These are phyloP conservation scores for Tringa solitaria DNA, from an alignment of 2,113 vertebrate species.

Conservation along the genomic window DNA sequence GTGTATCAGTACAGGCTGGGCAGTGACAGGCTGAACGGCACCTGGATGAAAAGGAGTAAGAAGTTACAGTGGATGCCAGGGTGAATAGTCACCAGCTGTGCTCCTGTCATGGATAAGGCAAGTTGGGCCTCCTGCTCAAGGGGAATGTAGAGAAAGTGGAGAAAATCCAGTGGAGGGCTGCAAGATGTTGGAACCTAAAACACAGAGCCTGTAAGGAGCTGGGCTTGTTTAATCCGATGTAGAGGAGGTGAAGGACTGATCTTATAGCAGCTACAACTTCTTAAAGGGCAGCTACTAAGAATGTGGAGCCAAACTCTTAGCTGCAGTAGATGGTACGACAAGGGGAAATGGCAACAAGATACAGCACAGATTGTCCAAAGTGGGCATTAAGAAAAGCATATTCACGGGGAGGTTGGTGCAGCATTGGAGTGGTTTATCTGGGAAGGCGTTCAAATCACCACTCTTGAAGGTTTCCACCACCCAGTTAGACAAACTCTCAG, in stretches of 20 bases:
- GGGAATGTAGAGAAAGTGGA: background rate
- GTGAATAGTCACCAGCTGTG: background rate
- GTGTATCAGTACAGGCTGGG: background rate
- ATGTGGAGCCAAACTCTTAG: background rate
- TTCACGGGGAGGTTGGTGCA: background rate
- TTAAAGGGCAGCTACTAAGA: background rate
- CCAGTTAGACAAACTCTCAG: background rate
- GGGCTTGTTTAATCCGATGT: background rate
- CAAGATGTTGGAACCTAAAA: background rate
- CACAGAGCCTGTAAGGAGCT: background rate
- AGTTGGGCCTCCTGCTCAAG: background rate
- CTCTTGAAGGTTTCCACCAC: background rate
- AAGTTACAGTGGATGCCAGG: background rate
- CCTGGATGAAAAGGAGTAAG: background rate
- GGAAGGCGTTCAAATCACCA: background rate
- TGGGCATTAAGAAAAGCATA: background rate
- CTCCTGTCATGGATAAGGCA: background rate
- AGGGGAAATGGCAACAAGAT: background rate
- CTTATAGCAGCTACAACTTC: background rate
- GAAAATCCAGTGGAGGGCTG: background rate
- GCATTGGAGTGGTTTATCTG: background rate
- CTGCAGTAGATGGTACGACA: background rate
- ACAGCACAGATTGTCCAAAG: background rate
- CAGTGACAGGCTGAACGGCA: background rate
- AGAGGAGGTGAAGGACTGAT: background rate